Percentiles rank a stretch among this genome's conserved stretches.
Evolutionary conservation across 2,113 vertebrate genomes (phyloP).

Genomic region (Beaufortia kweichowensis): DNA sequence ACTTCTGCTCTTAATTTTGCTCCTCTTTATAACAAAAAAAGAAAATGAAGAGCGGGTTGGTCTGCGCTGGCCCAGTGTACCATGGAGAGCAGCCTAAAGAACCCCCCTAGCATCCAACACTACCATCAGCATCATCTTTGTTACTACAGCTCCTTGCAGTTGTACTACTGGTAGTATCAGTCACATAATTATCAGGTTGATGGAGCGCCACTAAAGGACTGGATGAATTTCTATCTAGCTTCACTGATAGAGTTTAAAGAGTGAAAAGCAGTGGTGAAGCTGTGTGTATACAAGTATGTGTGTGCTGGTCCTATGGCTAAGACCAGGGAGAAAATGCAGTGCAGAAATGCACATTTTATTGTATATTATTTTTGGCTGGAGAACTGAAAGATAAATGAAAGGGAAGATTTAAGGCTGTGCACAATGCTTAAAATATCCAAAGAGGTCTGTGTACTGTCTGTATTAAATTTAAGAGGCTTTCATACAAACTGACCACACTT

Average conservation of each 20-base stretch:
- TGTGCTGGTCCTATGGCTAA: conserved; percentile 22
- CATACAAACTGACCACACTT: background rate
- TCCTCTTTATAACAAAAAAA: conserved; percentile 27
- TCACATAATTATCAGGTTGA: background rate
- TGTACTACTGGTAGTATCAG: background rate
- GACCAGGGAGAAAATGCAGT: background rate
- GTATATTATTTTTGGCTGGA: conserved; percentile 52
- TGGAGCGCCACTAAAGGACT: conserved; percentile 16
- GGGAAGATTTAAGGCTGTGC: conserved; percentile 62
- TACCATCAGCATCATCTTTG: background rate
- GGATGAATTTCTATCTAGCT: background rate
- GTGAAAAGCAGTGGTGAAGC: conserved; percentile 25
- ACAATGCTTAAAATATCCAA: conserved; percentile 51
- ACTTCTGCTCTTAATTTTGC: conserved; percentile 24
- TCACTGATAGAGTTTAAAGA: background rate
- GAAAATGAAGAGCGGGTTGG: conserved; percentile 7
- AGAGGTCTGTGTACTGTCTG: conserved; percentile 5
- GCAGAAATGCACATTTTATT: conserved; percentile 24
- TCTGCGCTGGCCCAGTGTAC: conserved; percentile 58
- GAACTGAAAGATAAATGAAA: conserved; percentile 67
- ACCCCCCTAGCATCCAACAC: conserved; percentile 22
- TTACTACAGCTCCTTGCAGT: conserved; percentile 1
- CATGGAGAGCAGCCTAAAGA: conserved; percentile 65
- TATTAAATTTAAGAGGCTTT: background rate
- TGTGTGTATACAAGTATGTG: background rate